Evolutionary conservation across 2,113 vertebrate genomes (phyloP).

Genomic region (Eulemur rufifrons): DNA sequence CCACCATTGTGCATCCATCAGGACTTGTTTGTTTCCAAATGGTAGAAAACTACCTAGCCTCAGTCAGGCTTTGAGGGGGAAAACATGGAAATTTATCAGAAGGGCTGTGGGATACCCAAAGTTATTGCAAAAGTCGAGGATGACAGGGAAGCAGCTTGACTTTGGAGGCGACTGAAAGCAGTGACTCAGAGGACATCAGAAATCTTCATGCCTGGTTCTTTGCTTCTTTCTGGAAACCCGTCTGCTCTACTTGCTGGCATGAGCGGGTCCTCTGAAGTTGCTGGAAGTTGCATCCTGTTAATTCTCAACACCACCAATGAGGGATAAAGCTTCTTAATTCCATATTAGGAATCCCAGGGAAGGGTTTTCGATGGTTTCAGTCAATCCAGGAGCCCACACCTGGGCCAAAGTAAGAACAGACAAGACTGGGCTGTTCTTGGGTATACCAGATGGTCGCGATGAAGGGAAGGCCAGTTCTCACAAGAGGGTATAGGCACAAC

Average conservation of each 20-base stretch:
- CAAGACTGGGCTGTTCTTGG: background rate
- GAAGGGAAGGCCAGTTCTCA: background rate
- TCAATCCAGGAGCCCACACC: background rate
- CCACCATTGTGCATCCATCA: background rate
- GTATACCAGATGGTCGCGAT: background rate
- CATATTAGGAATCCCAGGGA: background rate
- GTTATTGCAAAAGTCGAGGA: background rate
- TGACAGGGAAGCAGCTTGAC: background rate
- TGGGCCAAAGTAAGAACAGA: background rate
- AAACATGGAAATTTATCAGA: too few species aligned
- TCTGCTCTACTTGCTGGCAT: background rate
- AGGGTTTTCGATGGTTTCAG: background rate
- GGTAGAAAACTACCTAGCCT: background rate
- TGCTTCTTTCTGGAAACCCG: background rate
- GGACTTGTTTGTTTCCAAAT: background rate
- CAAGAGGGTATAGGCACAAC: accelerated
- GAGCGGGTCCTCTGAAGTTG: background rate
- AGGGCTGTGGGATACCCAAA: background rate
- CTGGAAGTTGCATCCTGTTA: background rate
- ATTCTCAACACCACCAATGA: background rate
- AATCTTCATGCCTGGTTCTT: background rate
- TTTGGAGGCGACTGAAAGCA: background rate
- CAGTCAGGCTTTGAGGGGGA: background rate
- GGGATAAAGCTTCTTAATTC: background rate
- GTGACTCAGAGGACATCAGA: accelerated